Evolutionary conservation across 2,797 vertebrate species (phyloP).

Genomic region (Lepilemur septentrionalis): DNA sequence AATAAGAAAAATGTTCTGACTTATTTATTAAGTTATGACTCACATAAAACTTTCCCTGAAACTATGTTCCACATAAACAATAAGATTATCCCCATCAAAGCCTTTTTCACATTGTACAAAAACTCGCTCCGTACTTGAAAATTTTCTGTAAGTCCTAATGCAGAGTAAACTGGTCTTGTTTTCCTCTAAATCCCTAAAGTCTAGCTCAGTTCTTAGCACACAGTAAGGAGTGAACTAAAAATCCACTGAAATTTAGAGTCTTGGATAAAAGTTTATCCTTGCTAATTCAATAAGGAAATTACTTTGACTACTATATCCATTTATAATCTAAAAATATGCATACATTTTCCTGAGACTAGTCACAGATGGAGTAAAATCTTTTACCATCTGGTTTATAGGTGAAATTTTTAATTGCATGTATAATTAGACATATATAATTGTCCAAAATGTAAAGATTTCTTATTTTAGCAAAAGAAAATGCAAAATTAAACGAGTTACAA

Average conservation of each 20-base stretch:
- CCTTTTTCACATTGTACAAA: neutral
- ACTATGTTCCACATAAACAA: neutral
- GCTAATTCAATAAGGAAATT: neutral
- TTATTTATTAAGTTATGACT: neutral
- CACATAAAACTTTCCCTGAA: neutral
- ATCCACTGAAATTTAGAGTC: neutral
- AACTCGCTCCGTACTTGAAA: neutral
- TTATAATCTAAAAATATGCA: neutral
- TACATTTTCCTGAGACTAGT: neutral
- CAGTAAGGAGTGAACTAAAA: neutral
- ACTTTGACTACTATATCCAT: neutral
- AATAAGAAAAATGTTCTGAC: neutral
- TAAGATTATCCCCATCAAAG: neutral
- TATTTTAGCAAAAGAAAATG: constrained; percentile 46
- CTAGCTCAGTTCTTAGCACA: neutral
- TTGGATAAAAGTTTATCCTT: neutral
- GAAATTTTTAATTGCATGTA: neutral
- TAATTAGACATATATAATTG: neutral
- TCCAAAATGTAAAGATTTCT: constrained; percentile 10
- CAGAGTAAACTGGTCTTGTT: neutral
- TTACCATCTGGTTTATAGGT: neutral
- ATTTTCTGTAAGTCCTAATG: neutral
- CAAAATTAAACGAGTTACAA: neutral
- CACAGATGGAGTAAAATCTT: constrained; percentile 7
- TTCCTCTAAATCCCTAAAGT: neutral